Conservation (phyloP, 92 coral and sea anemone genomes). For the Phenganax subtilis region DNA sequence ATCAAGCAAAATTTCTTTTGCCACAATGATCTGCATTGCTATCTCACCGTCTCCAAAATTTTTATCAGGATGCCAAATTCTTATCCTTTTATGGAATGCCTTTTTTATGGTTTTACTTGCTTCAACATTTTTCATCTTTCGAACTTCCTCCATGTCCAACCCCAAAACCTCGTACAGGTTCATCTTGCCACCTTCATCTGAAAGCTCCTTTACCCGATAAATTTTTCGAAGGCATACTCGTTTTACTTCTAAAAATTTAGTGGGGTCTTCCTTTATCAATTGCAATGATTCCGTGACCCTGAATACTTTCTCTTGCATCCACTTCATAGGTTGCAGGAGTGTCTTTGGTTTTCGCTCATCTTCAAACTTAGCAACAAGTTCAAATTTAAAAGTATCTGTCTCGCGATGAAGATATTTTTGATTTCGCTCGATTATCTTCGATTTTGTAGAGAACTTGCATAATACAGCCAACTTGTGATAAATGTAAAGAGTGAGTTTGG, state of each 20-base stretch:
- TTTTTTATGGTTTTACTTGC: slow-evolving; percentile 21
- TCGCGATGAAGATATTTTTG: not conserved
- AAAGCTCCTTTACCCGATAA: slow-evolving; percentile 33
- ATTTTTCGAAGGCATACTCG: slow-evolving; percentile 35
- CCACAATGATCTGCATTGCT: slow-evolving; percentile 40
- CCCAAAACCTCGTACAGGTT: slow-evolving; percentile 47
- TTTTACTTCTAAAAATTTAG: not conserved
- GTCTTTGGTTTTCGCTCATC: not conserved
- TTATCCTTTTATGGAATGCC: slow-evolving; percentile 32
- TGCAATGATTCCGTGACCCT: not conserved
- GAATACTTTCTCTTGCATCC: not conserved
- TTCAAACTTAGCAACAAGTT: not conserved
- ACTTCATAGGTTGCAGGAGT: not conserved
- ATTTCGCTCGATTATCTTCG: not conserved
- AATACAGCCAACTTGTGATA: not conserved
- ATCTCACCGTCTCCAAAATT: slow-evolving; percentile 42
- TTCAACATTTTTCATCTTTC: slow-evolving; percentile 33
- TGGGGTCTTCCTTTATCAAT: not conserved
- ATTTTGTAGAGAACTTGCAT: not conserved
- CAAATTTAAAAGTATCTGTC: not conserved
- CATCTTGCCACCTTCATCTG: not conserved
- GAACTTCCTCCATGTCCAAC: slow-evolving; percentile 45
- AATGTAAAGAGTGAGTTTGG: not conserved
- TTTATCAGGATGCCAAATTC: slow-evolving; percentile 55
- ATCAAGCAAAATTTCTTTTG: slow-evolving; percentile 35